These are phyloP conservation scores for Syrrhaptes paradoxus DNA, from an alignment of 2,113 vertebrate genomes.

Conservation along the genomic window DNA sequence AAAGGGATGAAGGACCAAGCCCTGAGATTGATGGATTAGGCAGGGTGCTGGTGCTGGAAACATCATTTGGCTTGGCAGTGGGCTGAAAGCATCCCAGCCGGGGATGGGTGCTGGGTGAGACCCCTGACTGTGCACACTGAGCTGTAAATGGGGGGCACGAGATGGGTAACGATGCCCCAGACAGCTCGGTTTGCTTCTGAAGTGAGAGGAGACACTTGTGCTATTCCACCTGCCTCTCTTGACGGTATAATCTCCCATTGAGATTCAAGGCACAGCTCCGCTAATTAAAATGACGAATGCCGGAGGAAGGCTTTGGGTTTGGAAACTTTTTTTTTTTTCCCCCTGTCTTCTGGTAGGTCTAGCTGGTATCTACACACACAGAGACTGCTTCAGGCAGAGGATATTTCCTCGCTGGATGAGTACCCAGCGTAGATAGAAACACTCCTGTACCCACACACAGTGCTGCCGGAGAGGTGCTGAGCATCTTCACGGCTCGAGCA, in stretches of 20 bases:
- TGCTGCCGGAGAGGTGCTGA: background rate
- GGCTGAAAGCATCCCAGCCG: background rate
- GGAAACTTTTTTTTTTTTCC: background rate
- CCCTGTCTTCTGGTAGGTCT: background rate
- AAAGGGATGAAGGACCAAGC: background rate
- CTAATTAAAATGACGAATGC: conserved; percentile 74
- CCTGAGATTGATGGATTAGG: background rate
- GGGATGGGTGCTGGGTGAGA: background rate
- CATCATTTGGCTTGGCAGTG: background rate
- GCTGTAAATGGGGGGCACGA: conserved; percentile 41
- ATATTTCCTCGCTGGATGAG: background rate
- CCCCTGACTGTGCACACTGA: background rate
- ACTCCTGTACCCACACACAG: background rate
- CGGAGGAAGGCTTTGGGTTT: conserved; percentile 38
- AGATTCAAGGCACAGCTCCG: conserved; percentile 68
- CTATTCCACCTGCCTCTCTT: conserved; percentile 13
- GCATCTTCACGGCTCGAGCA: background rate
- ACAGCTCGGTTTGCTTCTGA: conserved; percentile 17
- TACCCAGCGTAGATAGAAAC: conserved; percentile 6
- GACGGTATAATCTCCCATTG: conserved; percentile 60
- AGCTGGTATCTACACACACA: conserved; percentile 23
- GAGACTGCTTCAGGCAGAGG: conserved; percentile 24
- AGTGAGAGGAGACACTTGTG: conserved; percentile 61
- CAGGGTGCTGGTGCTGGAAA: background rate
- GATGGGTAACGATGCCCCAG: conserved; percentile 61